Base-by-base conservation (phyloP, 1,140 invertebrate genomes). In the Drosophila lacteicornis region DNA sequence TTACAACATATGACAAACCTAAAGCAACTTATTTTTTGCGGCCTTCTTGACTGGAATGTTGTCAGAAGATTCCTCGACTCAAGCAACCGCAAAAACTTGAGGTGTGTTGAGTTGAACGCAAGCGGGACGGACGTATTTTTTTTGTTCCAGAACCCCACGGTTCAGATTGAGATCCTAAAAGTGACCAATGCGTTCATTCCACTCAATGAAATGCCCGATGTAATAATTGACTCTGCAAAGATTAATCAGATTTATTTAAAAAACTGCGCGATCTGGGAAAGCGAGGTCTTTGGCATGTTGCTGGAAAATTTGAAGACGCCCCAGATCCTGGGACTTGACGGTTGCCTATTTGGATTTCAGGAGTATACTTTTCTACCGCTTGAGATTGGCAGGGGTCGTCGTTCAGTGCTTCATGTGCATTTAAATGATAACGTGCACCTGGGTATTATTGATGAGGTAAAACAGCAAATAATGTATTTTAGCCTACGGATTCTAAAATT, bases 301-400 rank as follows among this genome's bases (percentile, higher is more conserved):
- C 36, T 83, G 40, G 13, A 13, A 25, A 17, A 49, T 8, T 33
- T 74, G 8, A 61, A 61, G 25, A n/a, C 9, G 1, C 9, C 25
- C 9, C 57, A 87, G 11, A 11, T 75, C 6, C n/a, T 87, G 12
- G 66, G 76, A 30, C 62, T 87, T 46, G 61, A 82, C 0, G 4
- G 45, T 12, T 86, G 82, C 58, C 2, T 17, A 3, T 82, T 86
- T 67, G 19, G 9, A 0, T 86, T 86, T 53, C 2, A 36, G 33
- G 27, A 73, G 2, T 79, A 75, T n/a, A 13, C 36, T 8, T 82
- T 86, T 50, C 13, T 43, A 11, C 59, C 56, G 7, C 8, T 13
- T 15, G 19, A 70, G 42, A 79, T 86, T 25, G 49, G 42, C 11
- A 33, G 46, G 9, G 27, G 60, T 3, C 81, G 81, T 8, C 0